phyloP scores from a whole-genome alignment of 37 sponge, comb jelly and placozoan species.

The Petrosia ficiformis region DNA sequence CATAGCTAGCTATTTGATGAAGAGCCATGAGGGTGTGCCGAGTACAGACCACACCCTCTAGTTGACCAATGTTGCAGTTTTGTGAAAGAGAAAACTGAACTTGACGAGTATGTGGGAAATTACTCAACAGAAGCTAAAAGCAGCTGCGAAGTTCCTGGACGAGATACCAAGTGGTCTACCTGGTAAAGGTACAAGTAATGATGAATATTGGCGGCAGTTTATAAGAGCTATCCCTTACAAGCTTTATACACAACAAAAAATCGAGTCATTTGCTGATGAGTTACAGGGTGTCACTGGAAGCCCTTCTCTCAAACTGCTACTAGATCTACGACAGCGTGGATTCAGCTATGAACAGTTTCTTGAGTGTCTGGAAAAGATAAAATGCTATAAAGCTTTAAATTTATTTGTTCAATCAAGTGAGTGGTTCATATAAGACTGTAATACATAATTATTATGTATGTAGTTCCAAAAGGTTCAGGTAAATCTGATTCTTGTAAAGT shows the following conservation, averaged over 20 bases:
- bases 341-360: slow-evolving; percentile 7
- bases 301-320: slow-evolving; percentile 10
- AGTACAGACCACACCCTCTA: no score
- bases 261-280: slow-evolving; percentile 17
- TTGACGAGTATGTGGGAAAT: no score
- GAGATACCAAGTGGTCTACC: slow-evolving; percentile 5
- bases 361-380: slow-evolving; percentile 12
- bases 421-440: neutral
- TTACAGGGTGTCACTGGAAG: neutral
- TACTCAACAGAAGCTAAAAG: no score
- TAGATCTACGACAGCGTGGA: slow-evolving; percentile 9
- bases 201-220: slow-evolving; percentile 12
- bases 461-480: no score
- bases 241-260: slow-evolving; percentile 4
- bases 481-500: no score
- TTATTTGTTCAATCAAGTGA: slow-evolving; percentile 11
- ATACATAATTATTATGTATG: no score
- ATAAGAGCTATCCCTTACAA: neutral
- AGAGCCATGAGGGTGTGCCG: no score
- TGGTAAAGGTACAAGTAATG: slow-evolving; percentile 1
- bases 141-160: slow-evolving; percentile 17
- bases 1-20: no score
- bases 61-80: no score
- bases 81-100: no score
- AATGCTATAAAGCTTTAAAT: slow-evolving; percentile 20